phyloP scores from a whole-genome alignment of 2,113 vertebrate species.

The Dolichotis patagonum region DNA sequence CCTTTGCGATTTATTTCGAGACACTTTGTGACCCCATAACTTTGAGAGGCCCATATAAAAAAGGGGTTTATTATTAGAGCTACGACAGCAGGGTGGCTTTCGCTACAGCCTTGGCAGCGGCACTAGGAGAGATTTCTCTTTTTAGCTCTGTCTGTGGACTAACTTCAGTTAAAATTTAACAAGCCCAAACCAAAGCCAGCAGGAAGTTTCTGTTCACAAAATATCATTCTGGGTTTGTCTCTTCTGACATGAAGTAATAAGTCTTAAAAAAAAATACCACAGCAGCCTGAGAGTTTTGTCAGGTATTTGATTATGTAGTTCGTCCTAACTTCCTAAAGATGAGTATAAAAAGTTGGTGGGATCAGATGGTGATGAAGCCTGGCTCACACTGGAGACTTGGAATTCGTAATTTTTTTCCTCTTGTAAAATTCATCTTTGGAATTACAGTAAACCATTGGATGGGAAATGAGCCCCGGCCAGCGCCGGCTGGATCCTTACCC shows the following conservation, averaged over 20 bases:
- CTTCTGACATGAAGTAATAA: not conserved
- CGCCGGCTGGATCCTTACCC: not conserved
- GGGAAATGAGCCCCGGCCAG: not conserved
- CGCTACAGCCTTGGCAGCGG: not conserved
- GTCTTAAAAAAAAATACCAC: not conserved
- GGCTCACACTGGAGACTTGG: not conserved
- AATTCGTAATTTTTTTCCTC: not conserved
- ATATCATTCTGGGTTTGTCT: not conserved
- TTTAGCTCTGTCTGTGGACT: not conserved
- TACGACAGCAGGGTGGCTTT: constrained; percentile 24
- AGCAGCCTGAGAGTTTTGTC: not conserved
- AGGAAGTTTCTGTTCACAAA: not conserved
- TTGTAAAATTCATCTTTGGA: not conserved
- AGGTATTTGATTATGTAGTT: not conserved
- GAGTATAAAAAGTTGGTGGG: not conserved
- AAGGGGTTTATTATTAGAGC: constrained; percentile 52
- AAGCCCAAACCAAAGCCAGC: constrained; percentile 20
- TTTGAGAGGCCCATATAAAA: constrained; percentile 49
- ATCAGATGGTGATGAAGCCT: too few relatives aligned
- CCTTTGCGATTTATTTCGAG: constrained; percentile 65
- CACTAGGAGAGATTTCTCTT: not conserved
- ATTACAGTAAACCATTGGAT: not conserved
- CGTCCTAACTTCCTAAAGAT: not conserved
- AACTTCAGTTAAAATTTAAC: constrained; percentile 2
- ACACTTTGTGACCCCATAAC: constrained; percentile 39